These are phyloP conservation scores for Euplexia lucipara DNA, from an alignment of 2,888 invertebrate species.

Conservation along the genomic window DNA sequence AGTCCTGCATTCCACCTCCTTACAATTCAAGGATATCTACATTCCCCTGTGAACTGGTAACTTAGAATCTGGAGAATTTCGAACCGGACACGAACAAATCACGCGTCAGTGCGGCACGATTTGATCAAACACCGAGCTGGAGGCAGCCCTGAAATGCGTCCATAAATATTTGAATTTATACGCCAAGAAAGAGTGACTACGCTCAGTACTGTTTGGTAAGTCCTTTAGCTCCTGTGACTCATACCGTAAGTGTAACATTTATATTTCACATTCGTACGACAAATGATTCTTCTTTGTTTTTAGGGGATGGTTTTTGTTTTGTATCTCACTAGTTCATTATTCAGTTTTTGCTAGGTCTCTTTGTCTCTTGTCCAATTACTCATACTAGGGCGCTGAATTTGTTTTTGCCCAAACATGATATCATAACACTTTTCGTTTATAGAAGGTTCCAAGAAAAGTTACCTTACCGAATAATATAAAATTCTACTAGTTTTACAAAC, in stretches of 20 bases:
- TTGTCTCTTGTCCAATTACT: slow-evolving; percentile 4
- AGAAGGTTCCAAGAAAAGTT: too few species aligned
- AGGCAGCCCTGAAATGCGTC: slow-evolving; percentile 20
- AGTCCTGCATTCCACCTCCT: slow-evolving; percentile 25
- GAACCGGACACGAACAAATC: slow-evolving; percentile 41
- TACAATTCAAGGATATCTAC: slow-evolving; percentile 44
- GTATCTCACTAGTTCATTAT: slow-evolving; percentile 10
- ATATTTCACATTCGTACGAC: slow-evolving; percentile 40
- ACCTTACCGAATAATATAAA: too few species aligned
- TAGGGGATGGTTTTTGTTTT: slow-evolving; percentile 23
- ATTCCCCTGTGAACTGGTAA: slow-evolving; percentile 37
- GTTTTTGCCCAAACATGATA: too few species aligned
- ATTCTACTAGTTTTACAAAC: neutral
- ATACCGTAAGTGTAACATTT: slow-evolving; percentile 44
- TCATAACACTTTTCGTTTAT: too few species aligned
- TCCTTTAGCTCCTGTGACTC: slow-evolving; percentile 55
- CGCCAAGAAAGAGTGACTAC: slow-evolving; percentile 32
- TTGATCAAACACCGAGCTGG: slow-evolving; percentile 12
- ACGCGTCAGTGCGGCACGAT: slow-evolving; percentile 21
- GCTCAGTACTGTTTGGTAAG: slow-evolving; percentile 35
- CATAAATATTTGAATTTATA: slow-evolving; percentile 49
- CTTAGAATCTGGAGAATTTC: slow-evolving; percentile 40
- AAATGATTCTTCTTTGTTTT: slow-evolving; percentile 55
- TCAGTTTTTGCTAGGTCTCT: slow-evolving; percentile 17
- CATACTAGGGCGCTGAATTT: too few species aligned